Conservation (phyloP, 2,113 vertebrate species). For the Pterocles gutturalis region DNA sequence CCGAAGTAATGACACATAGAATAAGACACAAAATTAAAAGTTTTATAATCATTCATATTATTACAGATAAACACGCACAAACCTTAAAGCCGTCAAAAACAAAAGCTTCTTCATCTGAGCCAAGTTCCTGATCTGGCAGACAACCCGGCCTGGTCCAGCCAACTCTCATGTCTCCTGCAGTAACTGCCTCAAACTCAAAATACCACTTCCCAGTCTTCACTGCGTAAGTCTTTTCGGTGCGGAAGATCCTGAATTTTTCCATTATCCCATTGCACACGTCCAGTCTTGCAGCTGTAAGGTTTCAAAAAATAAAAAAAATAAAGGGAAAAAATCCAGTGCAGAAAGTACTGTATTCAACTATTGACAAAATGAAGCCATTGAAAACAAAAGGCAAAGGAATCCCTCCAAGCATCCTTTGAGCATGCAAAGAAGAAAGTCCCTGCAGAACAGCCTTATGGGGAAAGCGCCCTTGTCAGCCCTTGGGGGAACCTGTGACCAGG, state of each 20-base stretch:
- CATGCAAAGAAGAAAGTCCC: background rate
- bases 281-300: conserved; percentile 76
- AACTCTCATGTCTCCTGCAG: conserved; percentile 92
- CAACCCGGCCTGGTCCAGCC: conserved; percentile 93
- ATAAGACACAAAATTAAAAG: background rate
- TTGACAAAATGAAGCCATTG: background rate
- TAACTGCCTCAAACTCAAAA: conserved; percentile 93
- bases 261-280: conserved; percentile 80
- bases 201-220: conserved; percentile 93
- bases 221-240: conserved; percentile 92
- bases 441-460: background rate
- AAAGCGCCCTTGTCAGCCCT: background rate
- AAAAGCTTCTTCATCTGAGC: conserved; percentile 92
- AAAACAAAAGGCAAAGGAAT: background rate
- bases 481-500: too few relatives aligned
- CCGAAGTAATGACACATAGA: background rate
- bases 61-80: background rate
- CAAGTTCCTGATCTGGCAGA: conserved; percentile 91
- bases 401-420: background rate
- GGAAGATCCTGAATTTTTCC: conserved; percentile 93
- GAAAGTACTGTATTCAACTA: background rate
- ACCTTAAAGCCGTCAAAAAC: conserved; percentile 97
- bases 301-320: background rate
- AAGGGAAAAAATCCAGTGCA: rapidly evolving
- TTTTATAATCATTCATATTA: background rate